Base-by-base conservation (phyloP, 2,797 vertebrate genomes). In the Pagetopsis macropterus region DNA sequence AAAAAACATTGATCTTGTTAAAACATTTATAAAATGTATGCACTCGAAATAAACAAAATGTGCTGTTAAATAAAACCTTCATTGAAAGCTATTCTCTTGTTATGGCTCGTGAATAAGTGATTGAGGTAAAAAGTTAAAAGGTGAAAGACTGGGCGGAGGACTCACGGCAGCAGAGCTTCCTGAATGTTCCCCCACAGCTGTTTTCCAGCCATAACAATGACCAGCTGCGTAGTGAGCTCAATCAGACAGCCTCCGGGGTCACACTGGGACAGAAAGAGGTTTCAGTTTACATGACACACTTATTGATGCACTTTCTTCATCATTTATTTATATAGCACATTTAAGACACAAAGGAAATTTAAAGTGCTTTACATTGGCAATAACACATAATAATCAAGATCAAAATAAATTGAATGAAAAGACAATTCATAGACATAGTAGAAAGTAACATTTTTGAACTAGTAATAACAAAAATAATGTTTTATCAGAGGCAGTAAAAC, bases 201-300 rank as follows among this genome's bases (percentile, higher is more conserved):
- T 76, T 98, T 99, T 21, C 97, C 98, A 40, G 93, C 93, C 97
- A 98, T 99, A 73, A 99, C 94, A 1, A 99, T 98, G 79, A 98
- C 96, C 82, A 99, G 87, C 84, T 99, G 97, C 0, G 97, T 97
- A n/a, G 97, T 98, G 82, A 99, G 65, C 84, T 99, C 98, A 70
- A 98, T 96, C 78, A 99, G 88, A 78, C 98, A 99, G 55, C 98
- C 97, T 0, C 95, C 97, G 43, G 97, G 96, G 78, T 98, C 97
- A 17, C 97, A 99, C 98, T 99, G 82, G 16, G 31, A 71, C 13
- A 68, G 49, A 10, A 55, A 67, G 9, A 73, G 14, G 16, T 10
- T 44, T 51, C 2, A 44, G 10, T 40, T 56, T 10, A 72, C 6
- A 7, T 3, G 56, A 68, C 51, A 52, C n/a, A 58, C 50, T 57